Percentiles rank a stretch among this genome's conserved stretches.
phyloP scores from a whole-genome alignment of 2,113 vertebrate species.

The Vulpes lagopus region DNA sequence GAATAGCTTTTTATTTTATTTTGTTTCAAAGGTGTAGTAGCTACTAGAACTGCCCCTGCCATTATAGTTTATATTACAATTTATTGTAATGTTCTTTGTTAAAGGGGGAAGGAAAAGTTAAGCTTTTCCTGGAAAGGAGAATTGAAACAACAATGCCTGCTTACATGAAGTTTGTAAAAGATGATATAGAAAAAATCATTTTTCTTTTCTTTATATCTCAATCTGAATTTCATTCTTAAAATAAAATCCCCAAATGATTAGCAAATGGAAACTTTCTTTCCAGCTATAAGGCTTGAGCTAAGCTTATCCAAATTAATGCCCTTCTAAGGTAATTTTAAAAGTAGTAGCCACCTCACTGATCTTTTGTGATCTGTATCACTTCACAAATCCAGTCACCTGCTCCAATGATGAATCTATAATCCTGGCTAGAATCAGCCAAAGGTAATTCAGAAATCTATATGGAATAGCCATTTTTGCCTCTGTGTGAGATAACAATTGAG shows the following conservation, averaged over 20 bases:
- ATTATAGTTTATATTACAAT: not conserved
- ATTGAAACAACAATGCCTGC: not conserved
- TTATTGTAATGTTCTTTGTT: not conserved
- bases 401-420: not conserved
- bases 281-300: not conserved
- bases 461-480: not conserved
- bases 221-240: constrained; percentile 24
- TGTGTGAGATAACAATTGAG: not conserved
- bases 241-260: constrained; percentile 11
- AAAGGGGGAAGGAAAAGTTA: not conserved
- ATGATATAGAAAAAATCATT: not conserved
- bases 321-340: not conserved
- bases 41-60: not conserved
- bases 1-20: constrained; percentile 25
- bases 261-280: constrained; percentile 28
- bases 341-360: not conserved
- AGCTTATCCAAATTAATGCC: constrained; percentile 21
- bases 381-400: not conserved
- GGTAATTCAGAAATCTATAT: constrained; percentile 25
- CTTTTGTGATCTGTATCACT: not conserved
- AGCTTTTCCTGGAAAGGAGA: not conserved
- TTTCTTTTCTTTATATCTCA: not conserved
- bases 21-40: constrained; percentile 11
- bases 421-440: not conserved
- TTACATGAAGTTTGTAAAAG: not conserved